phyloP scores from a whole-genome alignment of 2,113 vertebrate species.

The Heliornis fulica region DNA sequence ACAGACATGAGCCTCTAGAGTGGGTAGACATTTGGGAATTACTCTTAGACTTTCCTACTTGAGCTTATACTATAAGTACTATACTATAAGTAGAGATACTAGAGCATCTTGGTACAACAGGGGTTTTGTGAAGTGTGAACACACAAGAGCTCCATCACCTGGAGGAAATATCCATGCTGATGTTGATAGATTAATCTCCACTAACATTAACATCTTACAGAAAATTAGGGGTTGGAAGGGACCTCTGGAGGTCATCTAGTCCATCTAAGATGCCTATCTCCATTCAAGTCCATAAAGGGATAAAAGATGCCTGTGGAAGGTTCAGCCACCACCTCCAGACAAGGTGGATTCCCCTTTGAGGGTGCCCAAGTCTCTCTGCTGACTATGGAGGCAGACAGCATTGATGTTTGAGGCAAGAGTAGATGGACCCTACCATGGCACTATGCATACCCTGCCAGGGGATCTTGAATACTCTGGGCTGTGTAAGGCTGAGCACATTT shows the following conservation, averaged over 20 bases:
- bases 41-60: neutral
- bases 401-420: neutral
- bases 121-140: neutral
- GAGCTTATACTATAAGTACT: neutral
- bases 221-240: no score
- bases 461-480: neutral
- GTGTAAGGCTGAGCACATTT: neutral
- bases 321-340: neutral
- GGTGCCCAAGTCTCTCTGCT: neutral
- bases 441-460: no score
- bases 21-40: neutral
- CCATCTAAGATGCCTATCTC: neutral
- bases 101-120: neutral
- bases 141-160: neutral
- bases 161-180: neutral
- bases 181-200: neutral
- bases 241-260: no score
- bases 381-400: neutral
- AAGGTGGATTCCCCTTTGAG: neutral
- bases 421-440: accelerated
- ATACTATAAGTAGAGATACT: no score
- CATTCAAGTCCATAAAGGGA: neutral
- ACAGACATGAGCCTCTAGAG: neutral
- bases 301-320: neutral
- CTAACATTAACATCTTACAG: neutral